Base-by-base conservation (phyloP, 2,797 vertebrate genomes). In the Anniella stebbinsi region DNA sequence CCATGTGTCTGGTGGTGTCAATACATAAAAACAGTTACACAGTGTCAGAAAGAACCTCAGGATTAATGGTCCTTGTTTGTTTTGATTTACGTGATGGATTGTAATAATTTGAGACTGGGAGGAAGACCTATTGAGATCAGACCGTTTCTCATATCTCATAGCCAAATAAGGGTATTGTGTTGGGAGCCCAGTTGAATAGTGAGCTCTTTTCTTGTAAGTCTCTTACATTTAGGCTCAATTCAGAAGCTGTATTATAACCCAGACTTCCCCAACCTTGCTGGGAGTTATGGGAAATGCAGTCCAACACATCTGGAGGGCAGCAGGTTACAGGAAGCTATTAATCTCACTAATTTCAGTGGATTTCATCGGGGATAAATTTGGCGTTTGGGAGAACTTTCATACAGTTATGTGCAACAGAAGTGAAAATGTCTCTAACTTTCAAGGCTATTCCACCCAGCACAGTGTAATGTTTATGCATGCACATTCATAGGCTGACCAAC, bases 21-120 rank as follows among this genome's bases (percentile, higher is more conserved):
- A 66, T 88, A 86, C 86, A 90, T 15, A 87, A 92, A 0, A 2
- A 36, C 86, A 92, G 72, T 51, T 82, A 73, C 21, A 25, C 54
- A 28, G 48, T 93, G 77, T 93, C 90, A 90, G 0, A 88, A 90
- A 92, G 60, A 89, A 54, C 75, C 88, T 89, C 73, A 85, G 90
- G 93, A 84, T 84, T 94, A 93, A 76, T 81, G 76, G 94, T 94
- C 36, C 84, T 72, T 94, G 78, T 92, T 90, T 81, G 28, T 54
- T 91, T 67, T 78, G 85, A 78, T 94, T 92, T 91, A 86, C 81
- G 81, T 78, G 28, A 67, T 85, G 41, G 36, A 83, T 92, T 82
- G 80, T 73, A 63, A 86, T 94, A 86, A 80, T 87, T 93, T 72
- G 87, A 88, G 80, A 87, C 88, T 38, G 45, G 84, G 63, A 93